Evolutionary conservation across 2,113 vertebrate genomes (phyloP), one percentile per base, ranked within the genome.

Genomic region (Sapajus apella): DNA sequence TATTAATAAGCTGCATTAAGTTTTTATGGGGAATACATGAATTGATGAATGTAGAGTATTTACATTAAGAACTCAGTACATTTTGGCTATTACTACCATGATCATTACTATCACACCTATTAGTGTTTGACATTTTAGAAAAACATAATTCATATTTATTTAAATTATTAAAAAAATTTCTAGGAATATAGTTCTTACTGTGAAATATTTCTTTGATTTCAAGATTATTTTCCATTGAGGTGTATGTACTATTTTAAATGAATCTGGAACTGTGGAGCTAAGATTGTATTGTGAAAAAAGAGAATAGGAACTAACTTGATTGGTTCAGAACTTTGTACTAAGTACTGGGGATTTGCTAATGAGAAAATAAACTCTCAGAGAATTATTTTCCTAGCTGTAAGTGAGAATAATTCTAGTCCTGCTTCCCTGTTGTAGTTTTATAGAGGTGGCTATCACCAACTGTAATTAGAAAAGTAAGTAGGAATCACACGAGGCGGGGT

Each of bases 241-340:
- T 5, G 35, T 73, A 64, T 56, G 3, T 94, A 55, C 45, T 93
- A 64, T 92, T 95, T 94, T 87, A 94, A 88, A 61, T 93, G 16
- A 80, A 81, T 56, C 84, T 93, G 13, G 1, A 91, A 21, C 43
- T 72, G 3, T 50, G 12, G 64, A 50, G 35, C 76, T 40, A 82
- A 87, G 3, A 16, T 8, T 32, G 2, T 58, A 55, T 68, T 68
- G 8, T 82, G 20, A 86, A 91, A 81, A 90, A 84, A 55, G 18
- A 89, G 14, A 30, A 56, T 43, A 72, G 4, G n/a, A 87, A 58
- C 12, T 8, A 18, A 16, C 7, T 70, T 1, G 13, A 52, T 87
- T 77, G 70, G 10, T 16, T 64, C 45, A 92, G 21, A 88, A 52
- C 52, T 21, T 77, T 96, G 21, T 88, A 40, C 37, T 72, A 72